phyloP scores from a whole-genome alignment of 37 sponge, comb jelly and placozoan genomes.

The Dysidea cf. avara region DNA sequence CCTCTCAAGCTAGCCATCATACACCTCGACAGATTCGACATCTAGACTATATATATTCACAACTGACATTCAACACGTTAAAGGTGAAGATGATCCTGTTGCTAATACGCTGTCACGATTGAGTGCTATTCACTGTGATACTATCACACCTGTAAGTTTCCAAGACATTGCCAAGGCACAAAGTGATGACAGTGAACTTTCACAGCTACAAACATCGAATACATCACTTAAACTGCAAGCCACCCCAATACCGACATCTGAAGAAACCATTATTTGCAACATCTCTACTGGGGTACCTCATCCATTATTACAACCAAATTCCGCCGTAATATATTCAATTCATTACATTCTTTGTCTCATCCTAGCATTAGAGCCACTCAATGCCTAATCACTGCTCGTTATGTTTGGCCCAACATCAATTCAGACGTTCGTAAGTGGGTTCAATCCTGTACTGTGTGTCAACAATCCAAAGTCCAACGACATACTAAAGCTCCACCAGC shows the following conservation, averaged over 20 bases:
- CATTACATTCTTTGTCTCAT: conserved; percentile 48
- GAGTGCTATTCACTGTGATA: background rate
- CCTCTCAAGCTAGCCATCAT: background rate
- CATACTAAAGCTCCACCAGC: conserved; percentile 5
- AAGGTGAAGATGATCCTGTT: background rate
- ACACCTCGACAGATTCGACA: conserved; percentile 15
- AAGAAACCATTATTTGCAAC: conserved; percentile 7
- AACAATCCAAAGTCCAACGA: conserved; percentile 8
- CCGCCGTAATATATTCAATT: conserved; percentile 5
- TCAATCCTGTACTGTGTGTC: background rate
- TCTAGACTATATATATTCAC: conserved; percentile 16
- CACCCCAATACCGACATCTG: background rate
- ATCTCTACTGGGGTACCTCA: conserved; percentile 24
- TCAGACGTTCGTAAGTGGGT: conserved; percentile 13
- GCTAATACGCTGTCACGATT: background rate
- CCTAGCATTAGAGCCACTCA: conserved; percentile 46
- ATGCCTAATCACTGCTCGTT: conserved; percentile 20
- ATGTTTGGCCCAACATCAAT: conserved; percentile 34
- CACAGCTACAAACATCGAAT: background rate
- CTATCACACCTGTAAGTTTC: background rate
- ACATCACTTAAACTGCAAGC: background rate
- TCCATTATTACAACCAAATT: conserved; percentile 5
- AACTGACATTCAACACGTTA: conserved; percentile 4
- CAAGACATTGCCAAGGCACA: conserved; percentile 14
- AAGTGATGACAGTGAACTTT: conserved; percentile 2